A percentile compares a stretch with the other conserved stretches of the same genome.
phyloP scores from a whole-genome alignment of 2,888 invertebrate genomes.

The Hypolimnas misippus region DNA sequence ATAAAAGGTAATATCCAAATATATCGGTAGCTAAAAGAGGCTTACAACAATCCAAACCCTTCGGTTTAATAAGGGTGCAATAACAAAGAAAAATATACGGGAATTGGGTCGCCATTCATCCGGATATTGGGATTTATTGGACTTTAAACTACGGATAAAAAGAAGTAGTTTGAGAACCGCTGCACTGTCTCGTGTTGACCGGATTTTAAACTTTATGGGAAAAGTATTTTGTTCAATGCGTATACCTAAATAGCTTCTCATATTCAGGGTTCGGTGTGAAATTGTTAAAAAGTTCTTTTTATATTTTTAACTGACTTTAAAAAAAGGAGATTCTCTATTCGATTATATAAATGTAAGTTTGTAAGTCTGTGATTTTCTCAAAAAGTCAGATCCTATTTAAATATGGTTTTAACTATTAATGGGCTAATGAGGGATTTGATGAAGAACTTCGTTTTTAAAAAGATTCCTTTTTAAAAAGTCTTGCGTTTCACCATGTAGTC shows the following conservation, averaged over 20 bases:
- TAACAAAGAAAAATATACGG: conserved; percentile 37
- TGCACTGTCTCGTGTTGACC: conserved; percentile 25
- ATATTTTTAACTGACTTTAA: too few species aligned
- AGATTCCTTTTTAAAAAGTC: too few species aligned
- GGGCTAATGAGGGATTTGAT: too few species aligned
- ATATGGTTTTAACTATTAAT: too few species aligned
- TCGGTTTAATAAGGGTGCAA: conserved; percentile 33
- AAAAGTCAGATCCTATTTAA: too few species aligned
- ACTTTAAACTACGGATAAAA: conserved; percentile 29
- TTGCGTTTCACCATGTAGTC: too few species aligned
- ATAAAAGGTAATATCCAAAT: neutral
- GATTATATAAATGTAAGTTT: too few species aligned
- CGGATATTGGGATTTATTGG: conserved; percentile 39
- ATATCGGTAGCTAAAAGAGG: conserved; percentile 4
- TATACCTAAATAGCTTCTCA: conserved; percentile 8
- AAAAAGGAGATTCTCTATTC: too few species aligned
- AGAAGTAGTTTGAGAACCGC: conserved; percentile 22
- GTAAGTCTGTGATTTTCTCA: too few species aligned
- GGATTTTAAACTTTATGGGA: conserved; percentile 19
- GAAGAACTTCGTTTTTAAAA: too few species aligned
- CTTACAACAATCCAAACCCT: conserved; percentile 7
- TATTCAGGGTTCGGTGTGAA: conserved; percentile 6
- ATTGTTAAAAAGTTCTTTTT: neutral
- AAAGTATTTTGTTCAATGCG: conserved; percentile 12
- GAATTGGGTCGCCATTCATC: conserved; percentile 34